Evolutionary conservation across 2,888 invertebrate genomes (phyloP), one percentile per base, ranked within the genome.

Genomic region (Leptinotarsa rubiginosa): DNA sequence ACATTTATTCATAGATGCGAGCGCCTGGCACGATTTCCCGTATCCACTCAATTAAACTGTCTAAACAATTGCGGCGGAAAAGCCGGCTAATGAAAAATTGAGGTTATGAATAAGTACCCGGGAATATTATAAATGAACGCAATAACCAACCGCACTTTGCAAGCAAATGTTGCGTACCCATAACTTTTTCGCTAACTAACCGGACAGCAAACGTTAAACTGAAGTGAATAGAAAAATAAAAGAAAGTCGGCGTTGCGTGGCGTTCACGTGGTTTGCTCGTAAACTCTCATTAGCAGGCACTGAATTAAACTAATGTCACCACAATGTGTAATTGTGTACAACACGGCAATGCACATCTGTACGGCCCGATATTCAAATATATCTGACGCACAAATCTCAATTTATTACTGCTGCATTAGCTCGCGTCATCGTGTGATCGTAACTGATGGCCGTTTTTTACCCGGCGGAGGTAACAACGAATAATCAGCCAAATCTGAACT

Each of bases 281-380:
- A 87, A 87, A 87, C 83, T 87, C 87, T 87, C 87, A 87, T 87
- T 87, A 87, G 87, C 82, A 83, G 83, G 79, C 86, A 84, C 83
- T 87, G 87, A 87, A 87, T 87, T 87, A 85, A 87, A 87, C 86
- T 87, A 87, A 87, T 87, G 87, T 87, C 87, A 85, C 86, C 87
- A 85, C 87, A 86, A 87, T 84, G 87, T 85, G 86, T 87, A 86
- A 87, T 87, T 86, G 86, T 86, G 86, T 85, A 83, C 83, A 84
- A 86, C 83, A 84, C 83, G 82, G 71, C 81, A 80, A 71, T 76
- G 77, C 79, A 83, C 84, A 82, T 84, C 83, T 82, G 81, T 79
- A 82, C 81, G 54, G 59, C 31, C 84, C 87, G 83, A 86, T 87
- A 86, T 86, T 86, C 86, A 83, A 86, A 86, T 83, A 81, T 86